phyloP scores from a whole-genome alignment of 1,140 invertebrate species.

The Euura saliciscinereae region DNA sequence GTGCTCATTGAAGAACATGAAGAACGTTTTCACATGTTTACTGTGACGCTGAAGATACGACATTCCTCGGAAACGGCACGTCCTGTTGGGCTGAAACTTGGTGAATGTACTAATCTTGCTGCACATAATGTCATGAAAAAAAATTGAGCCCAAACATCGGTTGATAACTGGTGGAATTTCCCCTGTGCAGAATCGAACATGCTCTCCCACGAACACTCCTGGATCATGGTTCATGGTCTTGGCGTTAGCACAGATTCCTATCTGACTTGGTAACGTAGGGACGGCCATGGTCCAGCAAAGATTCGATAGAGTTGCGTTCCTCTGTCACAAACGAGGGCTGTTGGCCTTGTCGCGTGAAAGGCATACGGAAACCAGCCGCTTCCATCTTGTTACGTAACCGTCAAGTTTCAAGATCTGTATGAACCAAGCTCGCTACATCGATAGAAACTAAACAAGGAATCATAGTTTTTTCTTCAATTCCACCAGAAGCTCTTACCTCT shows the following conservation, averaged over 20 bases:
- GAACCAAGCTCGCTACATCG: neutral
- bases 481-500: no score
- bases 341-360: slow-evolving; percentile 51
- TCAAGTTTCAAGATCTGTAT: slow-evolving; percentile 43
- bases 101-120: no score
- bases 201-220: neutral
- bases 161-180: no score
- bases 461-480: no score
- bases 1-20: no score
- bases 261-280: slow-evolving; percentile 27
- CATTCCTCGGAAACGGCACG: no score
- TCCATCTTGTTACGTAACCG: slow-evolving; percentile 53
- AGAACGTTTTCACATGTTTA: no score
- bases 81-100: no score
- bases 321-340: slow-evolving; percentile 16
- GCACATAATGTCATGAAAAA: no score
- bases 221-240: slow-evolving; percentile 45
- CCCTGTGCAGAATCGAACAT: neutral
- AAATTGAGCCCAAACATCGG: no score
- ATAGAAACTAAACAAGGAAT: no score
- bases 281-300: slow-evolving; percentile 10
- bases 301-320: neutral
- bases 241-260: slow-evolving; percentile 3
- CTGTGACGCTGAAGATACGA: no score
- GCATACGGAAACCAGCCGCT: slow-evolving; percentile 48